Conservation (phyloP, 2,888 invertebrate species). For the Patella ulyssiponensis region DNA sequence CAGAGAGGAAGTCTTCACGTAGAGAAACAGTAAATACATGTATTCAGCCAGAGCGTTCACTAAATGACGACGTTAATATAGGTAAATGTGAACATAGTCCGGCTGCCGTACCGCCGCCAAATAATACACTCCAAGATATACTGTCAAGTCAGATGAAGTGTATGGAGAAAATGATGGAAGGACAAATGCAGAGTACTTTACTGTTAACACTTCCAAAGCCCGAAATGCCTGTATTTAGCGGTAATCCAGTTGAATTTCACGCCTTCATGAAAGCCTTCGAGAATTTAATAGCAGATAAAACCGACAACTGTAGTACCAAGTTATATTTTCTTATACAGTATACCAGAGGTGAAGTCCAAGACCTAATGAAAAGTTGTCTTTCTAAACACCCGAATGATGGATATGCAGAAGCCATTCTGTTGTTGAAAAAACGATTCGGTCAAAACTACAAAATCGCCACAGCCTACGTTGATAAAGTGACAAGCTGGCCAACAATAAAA, state of each 20-base stretch:
- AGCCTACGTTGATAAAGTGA: not conserved
- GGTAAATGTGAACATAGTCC: no score
- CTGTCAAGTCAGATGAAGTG: not conserved
- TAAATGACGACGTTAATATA: no score
- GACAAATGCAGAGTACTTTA: not conserved
- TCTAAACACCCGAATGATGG: constrained; percentile 1
- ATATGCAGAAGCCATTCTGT: not conserved
- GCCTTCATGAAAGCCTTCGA: not conserved
- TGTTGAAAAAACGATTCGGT: constrained; percentile 3
- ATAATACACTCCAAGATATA: not conserved
- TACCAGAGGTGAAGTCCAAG: constrained; percentile 4
- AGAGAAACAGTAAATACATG: not conserved
- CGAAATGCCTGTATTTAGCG: not conserved
- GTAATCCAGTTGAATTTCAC: not conserved
- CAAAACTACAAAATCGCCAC: no score
- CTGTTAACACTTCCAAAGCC: not conserved
- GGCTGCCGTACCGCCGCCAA: not conserved
- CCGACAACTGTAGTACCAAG: not conserved
- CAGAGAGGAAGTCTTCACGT: not conserved
- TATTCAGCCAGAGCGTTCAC: no score
- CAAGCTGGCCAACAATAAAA: not conserved
- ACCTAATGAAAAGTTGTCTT: constrained; percentile 4
- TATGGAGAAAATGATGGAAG: not conserved
- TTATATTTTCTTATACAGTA: not conserved
- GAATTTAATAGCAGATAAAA: not conserved